Conservation (phyloP, 2,113 vertebrate genomes). For the Indicator indicator region DNA sequence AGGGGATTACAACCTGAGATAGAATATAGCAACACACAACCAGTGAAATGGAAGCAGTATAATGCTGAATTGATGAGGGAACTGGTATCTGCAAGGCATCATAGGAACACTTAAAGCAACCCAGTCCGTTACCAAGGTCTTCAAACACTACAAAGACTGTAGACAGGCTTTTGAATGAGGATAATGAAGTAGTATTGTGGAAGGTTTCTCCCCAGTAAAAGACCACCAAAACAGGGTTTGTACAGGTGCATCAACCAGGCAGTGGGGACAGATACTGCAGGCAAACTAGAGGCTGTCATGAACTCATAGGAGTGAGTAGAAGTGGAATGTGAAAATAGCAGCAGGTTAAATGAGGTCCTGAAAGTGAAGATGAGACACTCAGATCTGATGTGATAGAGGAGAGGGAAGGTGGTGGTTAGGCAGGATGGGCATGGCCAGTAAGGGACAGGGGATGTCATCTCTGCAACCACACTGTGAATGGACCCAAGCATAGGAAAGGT, state of each 20-base stretch:
- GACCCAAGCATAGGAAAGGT: neutral
- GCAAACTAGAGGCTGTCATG: neutral
- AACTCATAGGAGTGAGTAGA: neutral
- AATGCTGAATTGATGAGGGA: accelerated
- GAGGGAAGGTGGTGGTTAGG: neutral
- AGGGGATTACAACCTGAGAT: neutral
- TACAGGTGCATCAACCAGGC: neutral
- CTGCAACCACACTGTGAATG: neutral
- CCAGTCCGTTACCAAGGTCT: neutral
- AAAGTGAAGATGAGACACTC: neutral
- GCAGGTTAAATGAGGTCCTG: neutral
- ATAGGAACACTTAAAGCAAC: neutral
- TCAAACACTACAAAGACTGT: neutral
- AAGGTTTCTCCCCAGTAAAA: neutral
- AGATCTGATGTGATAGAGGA: neutral
- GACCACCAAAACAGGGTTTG: neutral
- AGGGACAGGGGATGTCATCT: neutral
- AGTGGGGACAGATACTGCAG: neutral
- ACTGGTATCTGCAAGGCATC: neutral
- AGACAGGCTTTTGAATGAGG: neutral
- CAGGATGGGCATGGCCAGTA: neutral
- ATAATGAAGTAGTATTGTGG: neutral
- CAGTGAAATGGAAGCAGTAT: neutral
- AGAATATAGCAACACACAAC: neutral
- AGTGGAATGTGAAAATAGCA: neutral